Conservation (phyloP, 2,113 vertebrate species). For the Platichthys flesus region DNA sequence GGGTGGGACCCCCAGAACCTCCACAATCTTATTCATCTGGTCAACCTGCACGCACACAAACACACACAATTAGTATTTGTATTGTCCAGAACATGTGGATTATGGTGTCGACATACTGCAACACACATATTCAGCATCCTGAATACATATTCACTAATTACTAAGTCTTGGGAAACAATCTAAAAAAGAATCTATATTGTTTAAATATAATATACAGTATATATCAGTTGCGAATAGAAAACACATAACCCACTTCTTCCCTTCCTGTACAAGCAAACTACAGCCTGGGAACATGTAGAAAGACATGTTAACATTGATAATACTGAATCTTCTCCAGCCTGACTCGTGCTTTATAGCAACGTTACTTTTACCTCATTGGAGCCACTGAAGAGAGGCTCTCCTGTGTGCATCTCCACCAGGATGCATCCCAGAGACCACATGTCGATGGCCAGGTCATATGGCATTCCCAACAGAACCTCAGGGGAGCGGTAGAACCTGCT, state of each 20-base stretch:
- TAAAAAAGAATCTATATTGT: too few relatives aligned
- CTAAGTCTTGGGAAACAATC: too few relatives aligned
- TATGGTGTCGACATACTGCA: not conserved
- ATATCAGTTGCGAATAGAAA: not conserved
- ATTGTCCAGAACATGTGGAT: not conserved
- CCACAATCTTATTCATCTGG: slow-evolving; percentile 97
- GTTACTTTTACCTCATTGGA: slow-evolving; percentile 88
- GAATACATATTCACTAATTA: not conserved
- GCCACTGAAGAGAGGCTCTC: slow-evolving; percentile 94
- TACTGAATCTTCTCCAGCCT: not conserved
- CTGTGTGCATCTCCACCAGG: slow-evolving; percentile 96
- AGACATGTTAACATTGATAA: not conserved
- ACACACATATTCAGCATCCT: not conserved
- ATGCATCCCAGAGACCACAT: slow-evolving; percentile 97
- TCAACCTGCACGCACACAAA: slow-evolving; percentile 82
- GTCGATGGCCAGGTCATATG: slow-evolving; percentile 95
- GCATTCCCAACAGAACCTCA: slow-evolving; percentile 92
- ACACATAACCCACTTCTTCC: not conserved
- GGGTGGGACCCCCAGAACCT: slow-evolving; percentile 92
- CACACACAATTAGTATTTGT: not conserved
- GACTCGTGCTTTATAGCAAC: not conserved
- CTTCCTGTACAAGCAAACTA: not conserved
- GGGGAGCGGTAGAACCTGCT: slow-evolving; percentile 95
- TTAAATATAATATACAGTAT: too few relatives aligned
- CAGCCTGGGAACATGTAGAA: not conserved